phyloP scores from a whole-genome alignment of 2,113 vertebrate species.

The Eonycteris spelaea region DNA sequence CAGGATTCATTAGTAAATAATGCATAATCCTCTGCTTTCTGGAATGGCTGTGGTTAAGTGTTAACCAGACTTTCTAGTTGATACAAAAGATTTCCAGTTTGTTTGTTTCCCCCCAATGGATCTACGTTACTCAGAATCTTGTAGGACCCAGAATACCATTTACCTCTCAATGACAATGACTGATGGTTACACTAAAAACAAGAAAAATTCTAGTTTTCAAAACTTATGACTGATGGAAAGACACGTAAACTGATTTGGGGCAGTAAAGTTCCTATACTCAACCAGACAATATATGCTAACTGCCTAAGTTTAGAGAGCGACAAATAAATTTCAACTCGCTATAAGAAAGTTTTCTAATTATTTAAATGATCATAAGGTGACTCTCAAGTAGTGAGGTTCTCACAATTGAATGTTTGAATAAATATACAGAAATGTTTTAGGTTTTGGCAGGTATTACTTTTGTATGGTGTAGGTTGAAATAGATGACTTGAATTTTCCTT shows the following conservation, averaged over 20 bases:
- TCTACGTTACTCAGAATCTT: neutral
- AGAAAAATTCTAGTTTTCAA: neutral
- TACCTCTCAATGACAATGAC: neutral
- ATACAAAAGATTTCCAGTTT: neutral
- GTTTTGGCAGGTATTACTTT: neutral
- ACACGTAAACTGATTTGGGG: neutral
- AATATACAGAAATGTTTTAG: neutral
- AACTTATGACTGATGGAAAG: neutral
- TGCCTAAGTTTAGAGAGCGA: conserved; percentile 11
- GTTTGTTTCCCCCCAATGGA: neutral
- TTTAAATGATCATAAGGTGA: neutral
- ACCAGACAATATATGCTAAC: neutral
- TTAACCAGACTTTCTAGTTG: neutral
- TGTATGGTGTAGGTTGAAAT: neutral
- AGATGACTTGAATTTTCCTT: neutral
- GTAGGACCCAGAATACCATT: neutral
- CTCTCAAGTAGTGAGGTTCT: neutral
- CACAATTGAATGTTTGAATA: neutral
- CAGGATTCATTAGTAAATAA: neutral
- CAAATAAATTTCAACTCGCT: neutral
- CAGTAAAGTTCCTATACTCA: neutral
- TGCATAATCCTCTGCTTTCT: neutral
- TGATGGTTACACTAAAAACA: neutral
- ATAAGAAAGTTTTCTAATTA: neutral
- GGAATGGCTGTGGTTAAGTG: neutral